phyloP scores from a whole-genome alignment of 2,797 vertebrate species.

The Microhierax caerulescens region DNA sequence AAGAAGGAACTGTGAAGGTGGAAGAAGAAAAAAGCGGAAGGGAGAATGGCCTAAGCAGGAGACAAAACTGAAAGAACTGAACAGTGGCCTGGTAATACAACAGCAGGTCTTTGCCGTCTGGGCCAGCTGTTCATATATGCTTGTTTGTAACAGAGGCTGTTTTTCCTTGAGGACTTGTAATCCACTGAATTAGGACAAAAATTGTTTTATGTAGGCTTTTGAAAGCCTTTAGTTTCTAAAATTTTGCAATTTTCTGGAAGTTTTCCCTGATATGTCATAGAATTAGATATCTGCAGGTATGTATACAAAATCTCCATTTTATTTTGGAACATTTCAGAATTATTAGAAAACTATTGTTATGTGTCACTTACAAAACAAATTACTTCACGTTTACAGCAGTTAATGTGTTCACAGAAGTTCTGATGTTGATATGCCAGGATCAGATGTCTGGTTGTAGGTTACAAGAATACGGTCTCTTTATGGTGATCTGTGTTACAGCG shows the following conservation, averaged over 20 bases:
- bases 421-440: not conserved
- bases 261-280: not conserved
- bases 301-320: not conserved
- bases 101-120: constrained; percentile 9
- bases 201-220: not conserved
- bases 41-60: not conserved
- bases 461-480: not conserved
- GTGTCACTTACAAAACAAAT: not conserved
- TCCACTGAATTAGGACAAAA: not conserved
- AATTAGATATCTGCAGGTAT: not conserved
- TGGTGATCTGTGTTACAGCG: not conserved
- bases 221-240: not conserved
- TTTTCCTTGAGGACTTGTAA: constrained; percentile 6
- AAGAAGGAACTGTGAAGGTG: not conserved
- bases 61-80: not conserved
- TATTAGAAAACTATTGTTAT: not conserved
- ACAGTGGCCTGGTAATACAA: not conserved
- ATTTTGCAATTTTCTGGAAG: not conserved
- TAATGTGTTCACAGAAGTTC: not conserved
- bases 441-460: not conserved
- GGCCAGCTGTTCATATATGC: constrained; percentile 23
- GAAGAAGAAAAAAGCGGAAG: not conserved
- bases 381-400: not conserved
- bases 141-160: constrained; percentile 6
- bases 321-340: not conserved